Percentiles rank a stretch among this genome's conserved stretches.
phyloP scores from a whole-genome alignment of 2,113 vertebrate genomes.

The Drymodes brunneopygia region DNA sequence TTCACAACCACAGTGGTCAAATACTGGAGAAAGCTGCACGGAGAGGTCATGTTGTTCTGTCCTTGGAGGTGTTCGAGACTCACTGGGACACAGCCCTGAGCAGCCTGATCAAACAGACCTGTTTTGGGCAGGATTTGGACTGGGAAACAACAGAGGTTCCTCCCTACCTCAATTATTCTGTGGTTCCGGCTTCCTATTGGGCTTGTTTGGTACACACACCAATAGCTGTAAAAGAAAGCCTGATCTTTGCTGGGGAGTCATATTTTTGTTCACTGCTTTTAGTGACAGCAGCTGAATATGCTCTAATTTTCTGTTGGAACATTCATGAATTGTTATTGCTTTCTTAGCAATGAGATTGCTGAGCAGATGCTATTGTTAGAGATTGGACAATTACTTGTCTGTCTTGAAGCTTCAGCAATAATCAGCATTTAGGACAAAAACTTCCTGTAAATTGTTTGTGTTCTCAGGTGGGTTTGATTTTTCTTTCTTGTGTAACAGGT shows the following conservation, averaged over 20 bases:
- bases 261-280: not conserved
- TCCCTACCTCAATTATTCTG: not conserved
- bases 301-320: not conserved
- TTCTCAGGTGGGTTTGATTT: not conserved
- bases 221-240: not conserved
- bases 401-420: not conserved
- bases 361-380: not conserved
- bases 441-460: not conserved
- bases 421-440: not conserved
- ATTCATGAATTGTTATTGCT: accelerated
- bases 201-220: not conserved
- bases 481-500: not conserved
- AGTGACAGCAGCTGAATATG: not conserved
- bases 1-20: not conserved
- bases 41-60: not conserved
- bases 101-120: not conserved
- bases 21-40: not conserved
- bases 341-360: not conserved
- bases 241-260: not conserved
- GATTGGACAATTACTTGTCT: not conserved
- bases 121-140: not conserved
- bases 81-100: not conserved
- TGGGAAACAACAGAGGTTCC: not conserved
- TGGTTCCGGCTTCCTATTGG: not conserved
- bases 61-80: not conserved